A percentile compares a stretch with the other conserved stretches of the same genome.
Evolutionary conservation across 2,113 vertebrate species (phyloP).

Genomic region (Prochilodus magdalenae): DNA sequence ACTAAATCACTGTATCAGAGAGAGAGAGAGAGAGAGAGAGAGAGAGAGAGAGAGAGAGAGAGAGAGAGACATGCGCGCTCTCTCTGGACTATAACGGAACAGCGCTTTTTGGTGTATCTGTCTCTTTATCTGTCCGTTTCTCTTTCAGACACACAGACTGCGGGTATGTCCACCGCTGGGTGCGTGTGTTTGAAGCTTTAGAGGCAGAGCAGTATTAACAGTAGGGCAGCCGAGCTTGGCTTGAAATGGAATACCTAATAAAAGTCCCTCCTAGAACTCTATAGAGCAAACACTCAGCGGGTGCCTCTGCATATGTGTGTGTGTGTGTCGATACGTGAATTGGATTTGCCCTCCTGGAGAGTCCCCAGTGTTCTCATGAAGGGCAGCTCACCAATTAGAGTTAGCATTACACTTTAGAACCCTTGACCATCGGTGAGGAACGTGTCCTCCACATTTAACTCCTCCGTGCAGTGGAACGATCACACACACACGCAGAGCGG

Average conservation of each 20-base stretch:
- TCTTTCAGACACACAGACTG: conserved; percentile 3
- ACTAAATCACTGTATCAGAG: background rate
- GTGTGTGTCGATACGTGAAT: background rate
- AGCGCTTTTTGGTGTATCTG: no score
- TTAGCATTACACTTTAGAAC: no score
- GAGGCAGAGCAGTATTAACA: background rate
- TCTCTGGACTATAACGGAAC: no score
- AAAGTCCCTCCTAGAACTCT: conserved; percentile 8
- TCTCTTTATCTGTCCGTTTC: background rate
- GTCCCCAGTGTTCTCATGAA: no score
- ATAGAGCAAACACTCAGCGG: background rate
- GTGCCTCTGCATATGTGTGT: background rate
- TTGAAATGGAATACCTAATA: conserved; percentile 45
- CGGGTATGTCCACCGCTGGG: conserved; percentile 11
- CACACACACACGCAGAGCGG: no score
- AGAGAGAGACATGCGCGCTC: no score
- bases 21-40: background rate
- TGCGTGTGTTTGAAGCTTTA: conserved; percentile 24
- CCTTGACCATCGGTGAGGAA: no score
- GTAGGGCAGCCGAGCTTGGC: conserved; percentile 22
- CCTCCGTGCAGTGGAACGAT: no score
- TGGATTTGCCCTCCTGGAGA: background rate
- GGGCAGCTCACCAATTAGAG: no score
- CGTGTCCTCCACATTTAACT: no score
- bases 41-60: background rate